Percentiles rank a stretch among this genome's conserved stretches.
Evolutionary conservation across 1,140 invertebrate genomes (phyloP).

Genomic region (Drosophila elegans): DNA sequence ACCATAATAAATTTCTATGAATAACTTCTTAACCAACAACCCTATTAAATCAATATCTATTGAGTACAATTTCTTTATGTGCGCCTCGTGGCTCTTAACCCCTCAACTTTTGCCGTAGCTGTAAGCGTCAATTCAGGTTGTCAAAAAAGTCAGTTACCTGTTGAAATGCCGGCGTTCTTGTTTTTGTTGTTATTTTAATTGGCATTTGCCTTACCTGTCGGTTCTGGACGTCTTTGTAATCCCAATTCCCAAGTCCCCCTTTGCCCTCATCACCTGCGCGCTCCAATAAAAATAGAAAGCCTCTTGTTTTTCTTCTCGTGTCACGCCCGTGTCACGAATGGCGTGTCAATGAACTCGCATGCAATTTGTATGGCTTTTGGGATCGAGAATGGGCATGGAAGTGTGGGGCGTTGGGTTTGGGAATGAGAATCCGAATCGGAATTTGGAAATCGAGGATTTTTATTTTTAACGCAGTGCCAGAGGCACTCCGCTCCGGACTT

Average conservation of each 20-base stretch:
- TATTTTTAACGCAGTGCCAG: slow-evolving; percentile 64
- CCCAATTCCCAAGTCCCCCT: slow-evolving; percentile 21
- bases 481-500: slow-evolving; percentile 19
- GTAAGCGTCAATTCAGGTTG: slow-evolving; percentile 41
- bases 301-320: not conserved
- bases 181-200: slow-evolving; percentile 73
- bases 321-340: slow-evolving; percentile 49
- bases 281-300: slow-evolving; percentile 61
- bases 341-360: slow-evolving; percentile 80
- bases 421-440: slow-evolving; percentile 31
- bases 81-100: slow-evolving; percentile 6
- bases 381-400: not conserved
- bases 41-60: slow-evolving; percentile 27
- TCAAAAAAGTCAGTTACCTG: slow-evolving; percentile 71
- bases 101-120: not conserved
- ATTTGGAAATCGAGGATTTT: slow-evolving; percentile 50
- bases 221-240: slow-evolving; percentile 33
- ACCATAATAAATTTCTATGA: not conserved
- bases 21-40: not conserved
- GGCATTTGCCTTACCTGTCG: slow-evolving; percentile 65
- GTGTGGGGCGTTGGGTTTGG: not conserved
- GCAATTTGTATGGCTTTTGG: slow-evolving; percentile 75
- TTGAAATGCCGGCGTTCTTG: slow-evolving; percentile 56
- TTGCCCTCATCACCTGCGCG: slow-evolving; percentile 14
- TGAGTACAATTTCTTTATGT: slow-evolving; percentile 8